Percentiles rank a stretch among this genome's conserved stretches.
Evolutionary conservation across 2,797 vertebrate species (phyloP).

Genomic region (Cichlasoma orientale): DNA sequence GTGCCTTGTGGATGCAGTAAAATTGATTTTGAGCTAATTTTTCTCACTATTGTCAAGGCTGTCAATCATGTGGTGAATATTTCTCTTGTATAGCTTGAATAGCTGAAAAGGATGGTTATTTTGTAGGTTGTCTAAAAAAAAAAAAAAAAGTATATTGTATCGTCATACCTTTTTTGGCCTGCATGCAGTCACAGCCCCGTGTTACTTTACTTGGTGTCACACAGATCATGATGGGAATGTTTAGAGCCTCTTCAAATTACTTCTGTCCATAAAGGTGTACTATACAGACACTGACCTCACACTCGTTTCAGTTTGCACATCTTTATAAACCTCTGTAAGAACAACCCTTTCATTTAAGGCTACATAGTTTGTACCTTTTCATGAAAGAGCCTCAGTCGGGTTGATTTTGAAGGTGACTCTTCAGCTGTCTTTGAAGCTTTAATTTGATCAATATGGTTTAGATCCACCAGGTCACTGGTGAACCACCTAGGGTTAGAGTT

Average conservation of each 20-base stretch:
- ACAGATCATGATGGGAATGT: constrained; percentile 44
- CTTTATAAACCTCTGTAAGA: constrained; percentile 35
- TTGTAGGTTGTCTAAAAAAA: constrained; percentile 13
- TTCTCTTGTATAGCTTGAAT: constrained; percentile 1
- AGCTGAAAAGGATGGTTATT: neutral
- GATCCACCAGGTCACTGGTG: neutral
- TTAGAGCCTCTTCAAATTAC: constrained; percentile 56
- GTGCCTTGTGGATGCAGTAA: constrained; percentile 5
- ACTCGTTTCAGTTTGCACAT: constrained; percentile 37
- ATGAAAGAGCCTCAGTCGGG: neutral
- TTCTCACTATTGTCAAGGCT: constrained; percentile 1
- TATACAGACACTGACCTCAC: constrained; percentile 29
- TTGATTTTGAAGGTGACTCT: constrained; percentile 16
- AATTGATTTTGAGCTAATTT: constrained; percentile 19
- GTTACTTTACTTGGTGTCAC: constrained; percentile 20
- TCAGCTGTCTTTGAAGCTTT: neutral
- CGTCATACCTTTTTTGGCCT: constrained; percentile 9
- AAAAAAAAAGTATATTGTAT: neutral
- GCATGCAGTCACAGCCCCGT: constrained; percentile 22
- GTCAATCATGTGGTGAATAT: constrained; percentile 3
- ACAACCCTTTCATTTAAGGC: constrained; percentile 24
- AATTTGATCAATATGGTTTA: neutral
- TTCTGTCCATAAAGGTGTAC: constrained; percentile 34
- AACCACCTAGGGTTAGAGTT: neutral
- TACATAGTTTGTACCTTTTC: neutral